Base-by-base conservation (phyloP, 2,113 vertebrate genomes). In the Podarcis raffonei region DNA sequence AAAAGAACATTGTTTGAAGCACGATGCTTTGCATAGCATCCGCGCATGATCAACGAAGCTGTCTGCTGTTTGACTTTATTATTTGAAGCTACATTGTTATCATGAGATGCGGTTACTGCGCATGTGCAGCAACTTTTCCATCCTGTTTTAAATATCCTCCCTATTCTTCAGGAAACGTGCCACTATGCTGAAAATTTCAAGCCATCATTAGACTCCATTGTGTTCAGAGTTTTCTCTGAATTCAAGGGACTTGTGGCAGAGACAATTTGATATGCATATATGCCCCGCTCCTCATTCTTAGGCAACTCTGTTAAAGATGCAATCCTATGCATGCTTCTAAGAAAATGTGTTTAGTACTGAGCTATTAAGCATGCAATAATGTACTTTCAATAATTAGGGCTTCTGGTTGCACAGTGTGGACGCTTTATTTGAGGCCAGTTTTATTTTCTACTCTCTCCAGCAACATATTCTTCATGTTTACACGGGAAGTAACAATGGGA, bases 21-120 rank as follows among this genome's bases (percentile, higher is more conserved):
- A 69, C 84, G 81, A 66, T n/a, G 39, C 57, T 91, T 93, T 16
- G 69, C 16, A 15, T 18, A 68, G 65, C 59, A 83, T 74, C 71
- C 32, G 71, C 89, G 71, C 71, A 77, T 25, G 39, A 89, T 93
- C 85, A 89, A 65, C n/a, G 84, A 37, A 91, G 35, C 48, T 79
- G 15, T 87, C 87, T 93, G 53, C 27, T 84, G 59, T 94, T 94
- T 95, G 87, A 76, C 91, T 95, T 93, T 92, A 90, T 94, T 88
- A 85, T 90, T 74, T 81, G 82, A 93, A 94, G 88, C 93, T 90
- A 48, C 77, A 86, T 88, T 87, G 65, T 87, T 93, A 92, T 53
- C 20, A 71, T 92, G 94, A 90, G 89, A 89, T 71, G 72, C 88
- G 76, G 27, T 74, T 87, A 57, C 53, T 84, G 89, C 93, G 88